Base-by-base conservation (phyloP, 2,888 invertebrate species). In the Agonopterix alstromeriana region DNA sequence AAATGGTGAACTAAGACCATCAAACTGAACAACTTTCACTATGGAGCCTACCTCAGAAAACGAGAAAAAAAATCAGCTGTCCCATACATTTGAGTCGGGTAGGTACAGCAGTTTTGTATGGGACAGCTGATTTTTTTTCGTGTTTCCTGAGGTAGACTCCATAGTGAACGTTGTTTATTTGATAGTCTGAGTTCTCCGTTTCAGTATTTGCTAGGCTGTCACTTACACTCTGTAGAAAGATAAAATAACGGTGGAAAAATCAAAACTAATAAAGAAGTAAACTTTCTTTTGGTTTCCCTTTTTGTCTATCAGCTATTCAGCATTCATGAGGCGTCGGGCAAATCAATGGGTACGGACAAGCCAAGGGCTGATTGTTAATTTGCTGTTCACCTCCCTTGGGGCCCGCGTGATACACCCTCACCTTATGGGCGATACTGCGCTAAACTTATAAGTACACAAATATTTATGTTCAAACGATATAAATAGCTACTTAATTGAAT, bases 301-400 rank as follows among this genome's bases (percentile, higher is more conserved):
- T 35, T 36, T 50, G 10, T 45, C 50, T 48, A 12, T 46, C 45
- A 40, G 48, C 47, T 42, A 42, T 51, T 53, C 49, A 52, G 49
- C 49, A 50, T 65, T 59, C 65, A 55, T 35, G 42, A 40, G 48
- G 50, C 54, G 50, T 54, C 48, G 52, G 56, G 53, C 58, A 54
- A 60, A 62, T 59, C 55, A 61, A 57, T 58, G 59, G 55, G 48
- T 50, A 54, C 56, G 61, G 59, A 65, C 65, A 65, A 67, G 60
- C 58, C 60, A 48, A 49, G 45, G 51, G 48, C 56, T 67, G 67
- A 68, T 67, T 68, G 65, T 57, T 63, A 65, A 67, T 66, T 61
- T 60, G 59, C 48, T 41, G 27, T 36, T 43, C 46, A 14, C 51
- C 47, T 52, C 48, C 51, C 49, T 50, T 47, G 47, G 49, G 46